Evolutionary conservation across 1,140 invertebrate genomes (phyloP), one percentile per base, ranked within the genome.

Genomic region (Gyrodactylus bullatarudis): DNA sequence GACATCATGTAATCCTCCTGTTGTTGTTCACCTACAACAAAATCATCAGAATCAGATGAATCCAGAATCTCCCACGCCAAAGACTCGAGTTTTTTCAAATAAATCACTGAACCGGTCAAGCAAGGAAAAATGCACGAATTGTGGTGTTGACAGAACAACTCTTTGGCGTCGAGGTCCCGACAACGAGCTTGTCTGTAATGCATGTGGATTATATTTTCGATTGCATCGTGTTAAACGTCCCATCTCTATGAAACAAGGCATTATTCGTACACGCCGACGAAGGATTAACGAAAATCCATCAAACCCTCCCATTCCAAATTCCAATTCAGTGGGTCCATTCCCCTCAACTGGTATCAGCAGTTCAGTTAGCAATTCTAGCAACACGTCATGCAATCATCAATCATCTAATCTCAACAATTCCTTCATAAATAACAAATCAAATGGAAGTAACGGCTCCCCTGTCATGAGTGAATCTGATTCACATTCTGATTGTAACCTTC

Each of bases 181-280:
- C 78, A 91, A 92, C 0, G 91, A 96, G 79, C 89, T 91, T 0
- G 91, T 96, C 1, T 96, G 92, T 82, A 96, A 96, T 83, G 92
- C 92, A 0, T 97, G 92, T 79, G 92, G 92, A 0, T 85, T 97
- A 22, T 97, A 97, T 83, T 95, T 88, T 83, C 96, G 96, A 81
- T 84, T 97, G 26, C 92, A 97, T 80, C 88, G 87, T 24, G 88
- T 93, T 8, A 54, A 54, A 54, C 74, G 74, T 21, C 73, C 68
- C 68, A 26, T 70, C 0, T 88, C 91, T 0, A 96, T 97, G 92
- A 86, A 91, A 68, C 96, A 97, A 80, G 91, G 96, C 78, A 89
- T 88, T 16, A 94, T 94, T 73, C 92, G 96, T 79, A 97, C 92
- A 2, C 82, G 93, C 72, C 96, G 96, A 79, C 84, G 93, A 71